phyloP scores from a whole-genome alignment of 2,113 vertebrate species.

The Picathartes gymnocephalus region DNA sequence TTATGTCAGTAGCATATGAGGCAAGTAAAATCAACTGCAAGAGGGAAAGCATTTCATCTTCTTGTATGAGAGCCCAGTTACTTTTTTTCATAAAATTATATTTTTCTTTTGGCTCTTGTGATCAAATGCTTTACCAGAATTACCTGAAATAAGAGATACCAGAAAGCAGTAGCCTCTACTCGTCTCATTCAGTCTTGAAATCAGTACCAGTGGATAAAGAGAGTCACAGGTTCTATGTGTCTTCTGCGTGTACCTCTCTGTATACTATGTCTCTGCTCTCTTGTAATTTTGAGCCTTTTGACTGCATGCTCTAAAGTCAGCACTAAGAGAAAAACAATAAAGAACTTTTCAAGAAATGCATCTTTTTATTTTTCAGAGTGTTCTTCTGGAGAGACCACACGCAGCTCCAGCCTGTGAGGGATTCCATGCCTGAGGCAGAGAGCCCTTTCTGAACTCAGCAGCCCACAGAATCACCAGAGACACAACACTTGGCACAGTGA shows the following conservation, averaged over 20 bases:
- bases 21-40: not conserved
- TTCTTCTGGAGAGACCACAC: not conserved
- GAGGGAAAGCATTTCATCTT: not conserved
- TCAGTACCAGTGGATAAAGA: not conserved
- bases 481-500: not conserved
- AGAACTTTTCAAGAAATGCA: not conserved
- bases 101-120: not conserved
- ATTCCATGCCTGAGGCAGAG: not conserved
- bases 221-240: not conserved
- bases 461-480: not conserved
- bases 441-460: not conserved
- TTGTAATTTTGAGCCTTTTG: not conserved
- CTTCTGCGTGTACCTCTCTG: not conserved
- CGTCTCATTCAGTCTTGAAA: not conserved
- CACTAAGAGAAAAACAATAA: not conserved
- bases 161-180: not conserved
- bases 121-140: not conserved
- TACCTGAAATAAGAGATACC: not conserved
- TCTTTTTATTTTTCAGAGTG: not conserved
- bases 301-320: not conserved
- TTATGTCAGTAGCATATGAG: accelerated
- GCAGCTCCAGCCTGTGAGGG: accelerated
- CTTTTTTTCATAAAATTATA: not conserved
- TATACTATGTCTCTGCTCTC: not conserved
- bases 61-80: not conserved